These are phyloP conservation scores for Armadillidium nasatum DNA, from an alignment of 1,140 invertebrate species.

Conservation along the genomic window DNA sequence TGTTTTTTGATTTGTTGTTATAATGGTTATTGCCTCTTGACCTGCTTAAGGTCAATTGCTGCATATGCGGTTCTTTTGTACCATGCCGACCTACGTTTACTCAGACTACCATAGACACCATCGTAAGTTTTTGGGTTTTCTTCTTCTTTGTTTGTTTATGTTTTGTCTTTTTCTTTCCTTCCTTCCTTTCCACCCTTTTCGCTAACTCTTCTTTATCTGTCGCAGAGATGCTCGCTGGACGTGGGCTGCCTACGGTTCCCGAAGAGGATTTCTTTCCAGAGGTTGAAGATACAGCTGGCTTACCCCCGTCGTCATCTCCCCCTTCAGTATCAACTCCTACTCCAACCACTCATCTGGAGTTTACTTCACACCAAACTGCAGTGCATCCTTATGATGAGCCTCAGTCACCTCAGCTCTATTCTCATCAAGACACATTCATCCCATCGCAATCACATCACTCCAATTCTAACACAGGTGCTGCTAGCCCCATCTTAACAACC, in stretches of 20 bases:
- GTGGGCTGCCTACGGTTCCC: constrained; percentile 36
- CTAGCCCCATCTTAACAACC: neutral
- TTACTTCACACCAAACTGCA: neutral
- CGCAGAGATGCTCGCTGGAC: constrained; percentile 42
- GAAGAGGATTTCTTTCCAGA: constrained; percentile 42
- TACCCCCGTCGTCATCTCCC: constrained; percentile 29
- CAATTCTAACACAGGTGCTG: neutral
- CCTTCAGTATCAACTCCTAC: constrained; percentile 15
- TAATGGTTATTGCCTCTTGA: too few species aligned
- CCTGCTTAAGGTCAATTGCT: too few species aligned
- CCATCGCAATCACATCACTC: neutral
- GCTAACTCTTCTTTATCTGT: constrained; percentile 16
- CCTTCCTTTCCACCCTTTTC: neutral
- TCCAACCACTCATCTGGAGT: neutral
- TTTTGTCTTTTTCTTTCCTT: neutral
- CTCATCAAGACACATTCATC: neutral
- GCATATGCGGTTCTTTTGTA: neutral
- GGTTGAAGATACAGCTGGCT: constrained; percentile 32
- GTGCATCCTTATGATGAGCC: neutral
- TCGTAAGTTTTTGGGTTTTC: neutral
- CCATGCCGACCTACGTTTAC: neutral
- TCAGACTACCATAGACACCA: neutral
- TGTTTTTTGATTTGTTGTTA: too few species aligned
- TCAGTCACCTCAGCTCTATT: neutral
- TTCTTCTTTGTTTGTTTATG: neutral